phyloP scores from a whole-genome alignment of 2,797 vertebrate genomes.

The Bucorvus abyssinicus region DNA sequence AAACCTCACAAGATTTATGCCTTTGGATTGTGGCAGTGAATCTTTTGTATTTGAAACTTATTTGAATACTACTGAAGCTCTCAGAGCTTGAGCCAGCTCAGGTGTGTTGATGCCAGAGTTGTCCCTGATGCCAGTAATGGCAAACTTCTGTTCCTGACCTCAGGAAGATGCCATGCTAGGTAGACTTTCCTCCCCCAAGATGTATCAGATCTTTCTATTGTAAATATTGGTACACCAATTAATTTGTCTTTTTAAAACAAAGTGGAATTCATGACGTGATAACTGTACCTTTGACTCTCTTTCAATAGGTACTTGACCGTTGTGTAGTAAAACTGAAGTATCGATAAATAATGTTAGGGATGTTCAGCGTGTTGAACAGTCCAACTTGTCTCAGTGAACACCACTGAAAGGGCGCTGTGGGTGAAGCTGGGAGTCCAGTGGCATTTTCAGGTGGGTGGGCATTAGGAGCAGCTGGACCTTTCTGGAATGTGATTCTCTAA shows the following conservation, averaged over 20 bases:
- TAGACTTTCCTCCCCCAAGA: neutral
- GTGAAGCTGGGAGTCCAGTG: neutral
- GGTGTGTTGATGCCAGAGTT: neutral
- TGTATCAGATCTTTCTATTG: neutral
- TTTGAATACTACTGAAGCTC: neutral
- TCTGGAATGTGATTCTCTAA: neutral
- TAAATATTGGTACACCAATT: neutral
- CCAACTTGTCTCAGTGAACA: neutral
- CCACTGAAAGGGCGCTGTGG: neutral
- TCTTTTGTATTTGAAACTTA: neutral
- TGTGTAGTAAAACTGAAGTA: neutral
- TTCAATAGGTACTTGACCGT: neutral
- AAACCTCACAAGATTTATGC: neutral
- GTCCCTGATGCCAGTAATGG: neutral
- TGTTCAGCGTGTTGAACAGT: neutral
- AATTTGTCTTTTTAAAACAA: neutral
- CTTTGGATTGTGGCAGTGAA: neutral
- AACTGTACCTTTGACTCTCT: neutral
- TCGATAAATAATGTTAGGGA: neutral
- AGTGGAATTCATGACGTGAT: neutral
- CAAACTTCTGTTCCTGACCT: neutral
- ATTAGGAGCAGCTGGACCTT: neutral
- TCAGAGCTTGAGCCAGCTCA: neutral
- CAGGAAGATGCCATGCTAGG: neutral
- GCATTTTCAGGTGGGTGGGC: neutral